phyloP scores from a whole-genome alignment of 2,797 vertebrate genomes.

The Chelon labrosus region DNA sequence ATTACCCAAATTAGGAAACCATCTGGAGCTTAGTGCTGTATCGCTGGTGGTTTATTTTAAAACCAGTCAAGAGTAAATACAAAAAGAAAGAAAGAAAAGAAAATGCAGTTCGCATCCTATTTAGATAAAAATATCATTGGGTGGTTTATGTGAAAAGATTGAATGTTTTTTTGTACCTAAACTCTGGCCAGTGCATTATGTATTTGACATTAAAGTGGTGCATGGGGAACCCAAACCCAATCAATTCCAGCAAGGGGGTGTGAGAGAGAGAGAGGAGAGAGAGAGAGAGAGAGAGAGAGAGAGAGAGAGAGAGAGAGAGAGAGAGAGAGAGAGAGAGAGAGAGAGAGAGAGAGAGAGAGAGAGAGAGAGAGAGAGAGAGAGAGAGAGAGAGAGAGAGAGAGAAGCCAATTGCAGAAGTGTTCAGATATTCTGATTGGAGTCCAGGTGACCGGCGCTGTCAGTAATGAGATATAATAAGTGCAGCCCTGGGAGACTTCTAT shows the following conservation, averaged over 20 bases:
- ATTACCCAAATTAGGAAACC: conserved; percentile 60
- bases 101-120: conserved; percentile 29
- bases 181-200: conserved; percentile 72
- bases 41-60: conserved; percentile 31
- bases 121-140: conserved; percentile 60
- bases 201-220: conserved; percentile 83
- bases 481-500: conserved; percentile 74
- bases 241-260: conserved; percentile 72
- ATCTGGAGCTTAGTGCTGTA: conserved; percentile 49
- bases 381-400: conserved; percentile 20
- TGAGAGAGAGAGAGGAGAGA: no score
- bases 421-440: conserved; percentile 79
- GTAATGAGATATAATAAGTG: conserved; percentile 85
- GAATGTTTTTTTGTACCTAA: conserved; percentile 65
- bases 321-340: no score
- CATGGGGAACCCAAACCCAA: conserved; percentile 75
- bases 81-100: neutral
- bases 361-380: no score
- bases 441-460: conserved; percentile 77
- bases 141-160: conserved; percentile 48
- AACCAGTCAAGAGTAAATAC: conserved; percentile 41
- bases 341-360: no score
- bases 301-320: no score
- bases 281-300: no score
- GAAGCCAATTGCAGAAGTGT: conserved; percentile 81